phyloP scores from a whole-genome alignment of 2,113 vertebrate species.

The Grus americana region DNA sequence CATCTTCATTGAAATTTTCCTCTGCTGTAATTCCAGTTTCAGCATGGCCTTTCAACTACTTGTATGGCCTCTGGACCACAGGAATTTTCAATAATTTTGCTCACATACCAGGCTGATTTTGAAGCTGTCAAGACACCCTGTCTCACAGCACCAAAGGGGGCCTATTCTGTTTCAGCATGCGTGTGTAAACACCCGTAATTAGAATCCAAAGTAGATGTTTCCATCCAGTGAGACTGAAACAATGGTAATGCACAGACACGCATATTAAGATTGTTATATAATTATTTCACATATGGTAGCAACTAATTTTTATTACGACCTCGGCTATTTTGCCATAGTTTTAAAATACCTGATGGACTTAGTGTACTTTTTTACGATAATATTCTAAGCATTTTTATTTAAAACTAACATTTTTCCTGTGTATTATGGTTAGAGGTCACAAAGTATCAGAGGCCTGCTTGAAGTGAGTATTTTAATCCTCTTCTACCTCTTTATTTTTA shows the following conservation, averaged over 20 bases:
- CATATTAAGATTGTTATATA: not conserved
- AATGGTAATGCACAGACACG: not conserved
- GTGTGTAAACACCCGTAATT: not conserved
- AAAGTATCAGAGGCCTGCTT: not conserved
- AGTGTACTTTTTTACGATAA: not conserved
- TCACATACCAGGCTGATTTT: not conserved
- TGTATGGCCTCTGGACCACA: not conserved
- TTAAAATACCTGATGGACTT: not conserved
- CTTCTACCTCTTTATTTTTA: not conserved
- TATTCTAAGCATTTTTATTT: not conserved
- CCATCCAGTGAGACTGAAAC: not conserved
- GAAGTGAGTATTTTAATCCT: not conserved
- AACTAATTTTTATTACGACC: conserved; percentile 16
- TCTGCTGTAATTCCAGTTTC: not conserved
- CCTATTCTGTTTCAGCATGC: not conserved
- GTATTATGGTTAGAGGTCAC: not conserved
- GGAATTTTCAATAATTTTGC: not conserved
- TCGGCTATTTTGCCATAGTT: not conserved
- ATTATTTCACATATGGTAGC: conserved; percentile 8
- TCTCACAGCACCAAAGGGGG: not conserved
- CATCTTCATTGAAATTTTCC: not conserved
- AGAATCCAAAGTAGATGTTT: not conserved
- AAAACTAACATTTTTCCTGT: not conserved
- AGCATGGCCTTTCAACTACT: not conserved
- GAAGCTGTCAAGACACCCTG: not conserved